Evolutionary conservation across 1,140 invertebrate genomes (phyloP), one percentile per base, ranked within the genome.

Genomic region (Monochamus saltuarius): DNA sequence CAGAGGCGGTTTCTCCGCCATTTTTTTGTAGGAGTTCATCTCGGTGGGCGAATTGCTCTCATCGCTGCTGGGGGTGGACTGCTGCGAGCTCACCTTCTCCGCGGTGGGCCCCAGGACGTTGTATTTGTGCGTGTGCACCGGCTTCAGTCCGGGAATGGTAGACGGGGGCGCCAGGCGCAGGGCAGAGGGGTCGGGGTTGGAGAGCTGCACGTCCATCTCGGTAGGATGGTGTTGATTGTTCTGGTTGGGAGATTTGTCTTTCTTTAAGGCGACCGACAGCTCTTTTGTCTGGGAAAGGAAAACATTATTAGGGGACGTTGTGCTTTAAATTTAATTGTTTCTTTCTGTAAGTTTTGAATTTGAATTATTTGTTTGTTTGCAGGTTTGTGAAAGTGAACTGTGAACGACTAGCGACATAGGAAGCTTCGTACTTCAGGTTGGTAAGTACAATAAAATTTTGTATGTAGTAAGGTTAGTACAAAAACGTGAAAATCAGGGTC

Each of bases 21-120:
- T 82, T 67, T 88, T 82, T 75, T 90, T 88, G 76, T 90, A 92
- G 67, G 89, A 90, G 79, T 92, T 92, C 64, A 92, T 82, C 78
- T 92, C 90, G 42, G 90, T 91, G n/a, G 90, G 90, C 19, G 90
- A 93, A 78, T 90, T 90, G 73, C 89, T 90, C 76, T 92, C 90
- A 74, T 92, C 89, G 62, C 89, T 91, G 73, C 87, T 89, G 45
- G 88, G 89, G 14, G 88, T 88, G 68, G 85, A 88, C 64, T 82
- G 81, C 56, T 82, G 79, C 3, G 80, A 82, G 34, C 78, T 73
- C 64, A 74, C 78, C 67, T 81, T 81, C 64, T 75, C 76, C n/a
- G 17, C 51, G n/a, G 74, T 73, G 57, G 77, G 74, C 4, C 75
- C 75, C 10, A 81, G 73, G 13, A 81, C 78, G 66, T 80, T 81